Evolutionary conservation across 2,888 invertebrate genomes (phyloP).

Genomic region (Platycheirus albimanus): DNA sequence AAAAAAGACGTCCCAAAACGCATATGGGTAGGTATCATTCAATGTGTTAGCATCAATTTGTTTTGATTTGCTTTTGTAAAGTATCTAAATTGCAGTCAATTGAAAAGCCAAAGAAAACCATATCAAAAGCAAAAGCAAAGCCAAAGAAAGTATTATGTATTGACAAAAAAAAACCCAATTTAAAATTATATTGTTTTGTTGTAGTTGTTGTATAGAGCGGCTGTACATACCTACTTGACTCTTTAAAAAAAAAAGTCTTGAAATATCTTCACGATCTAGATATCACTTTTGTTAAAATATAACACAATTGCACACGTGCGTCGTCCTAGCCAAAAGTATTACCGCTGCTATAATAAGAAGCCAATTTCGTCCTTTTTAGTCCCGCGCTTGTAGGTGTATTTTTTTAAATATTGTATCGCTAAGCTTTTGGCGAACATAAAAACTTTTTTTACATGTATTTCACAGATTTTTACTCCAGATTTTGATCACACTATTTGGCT

Average conservation of each 20-base stretch:
- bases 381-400: slow-evolving; percentile 59
- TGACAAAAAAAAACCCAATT: not conserved
- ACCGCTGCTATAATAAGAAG: slow-evolving; percentile 54
- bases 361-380: slow-evolving; percentile 68
- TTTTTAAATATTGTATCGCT: slow-evolving; percentile 50
- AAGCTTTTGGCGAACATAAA: slow-evolving; percentile 62
- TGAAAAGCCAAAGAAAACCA: slow-evolving; percentile 37
- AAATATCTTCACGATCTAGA: not conserved
- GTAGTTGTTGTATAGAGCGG: too few relatives aligned
- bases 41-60: slow-evolving; percentile 29
- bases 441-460: slow-evolving; percentile 46
- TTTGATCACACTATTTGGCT: slow-evolving; percentile 25
- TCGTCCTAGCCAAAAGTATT: slow-evolving; percentile 6
- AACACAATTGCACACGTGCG: not conserved
- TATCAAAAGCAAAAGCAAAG: not conserved
- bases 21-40: too few relatives aligned
- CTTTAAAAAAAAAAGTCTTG: slow-evolving; percentile 3
- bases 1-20: too few relatives aligned
- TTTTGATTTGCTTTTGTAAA: slow-evolving; percentile 46
- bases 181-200: too few relatives aligned
- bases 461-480: slow-evolving; percentile 1
- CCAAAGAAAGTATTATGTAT: too few relatives aligned
- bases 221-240: slow-evolving; percentile 29
- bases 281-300: slow-evolving; percentile 29
- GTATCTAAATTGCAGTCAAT: slow-evolving; percentile 47